A percentile compares a stretch with the other conserved stretches of the same genome.
Evolutionary conservation across 2,113 vertebrate species (phyloP).

Genomic region (Rhinogobius similis): DNA sequence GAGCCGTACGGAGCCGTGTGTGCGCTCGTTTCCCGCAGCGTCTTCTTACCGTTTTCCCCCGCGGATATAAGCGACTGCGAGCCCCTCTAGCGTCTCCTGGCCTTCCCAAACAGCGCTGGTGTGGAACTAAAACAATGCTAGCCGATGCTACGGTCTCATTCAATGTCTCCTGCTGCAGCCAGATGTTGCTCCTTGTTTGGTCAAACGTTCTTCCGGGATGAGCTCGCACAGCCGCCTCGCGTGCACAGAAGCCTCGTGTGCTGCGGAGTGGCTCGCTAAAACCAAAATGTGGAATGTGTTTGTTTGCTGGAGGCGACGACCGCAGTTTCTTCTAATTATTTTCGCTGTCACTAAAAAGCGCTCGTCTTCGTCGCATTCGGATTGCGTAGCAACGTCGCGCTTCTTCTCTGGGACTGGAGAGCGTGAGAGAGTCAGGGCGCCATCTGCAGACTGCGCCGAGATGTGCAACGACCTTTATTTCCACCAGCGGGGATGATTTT

Average conservation of each 20-base stretch:
- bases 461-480: too few relatives aligned
- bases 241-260: neutral
- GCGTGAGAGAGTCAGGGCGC: neutral
- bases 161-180: conserved; percentile 63
- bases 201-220: conserved; percentile 23
- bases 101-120: neutral
- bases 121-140: conserved; percentile 57
- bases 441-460: too few relatives aligned
- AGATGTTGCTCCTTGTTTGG: conserved; percentile 38
- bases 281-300: neutral
- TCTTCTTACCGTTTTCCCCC: conserved; percentile 66
- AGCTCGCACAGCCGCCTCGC: neutral
- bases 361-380: neutral
- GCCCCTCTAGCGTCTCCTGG: conserved; percentile 11
- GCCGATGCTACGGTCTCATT: conserved; percentile 66
- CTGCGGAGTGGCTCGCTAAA: neutral
- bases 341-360: conserved; percentile 1
- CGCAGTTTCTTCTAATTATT: conserved; percentile 5
- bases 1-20: neutral
- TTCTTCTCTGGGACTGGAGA: neutral
- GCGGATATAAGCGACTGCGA: conserved; percentile 46
- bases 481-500: too few relatives aligned
- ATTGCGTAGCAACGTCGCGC: neutral
- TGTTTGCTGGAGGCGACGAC: neutral
- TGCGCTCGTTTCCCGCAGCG: neutral